Evolutionary conservation across 2,888 invertebrate genomes (phyloP), one percentile per base, ranked within the genome.

Genomic region (Melipona beecheii): DNA sequence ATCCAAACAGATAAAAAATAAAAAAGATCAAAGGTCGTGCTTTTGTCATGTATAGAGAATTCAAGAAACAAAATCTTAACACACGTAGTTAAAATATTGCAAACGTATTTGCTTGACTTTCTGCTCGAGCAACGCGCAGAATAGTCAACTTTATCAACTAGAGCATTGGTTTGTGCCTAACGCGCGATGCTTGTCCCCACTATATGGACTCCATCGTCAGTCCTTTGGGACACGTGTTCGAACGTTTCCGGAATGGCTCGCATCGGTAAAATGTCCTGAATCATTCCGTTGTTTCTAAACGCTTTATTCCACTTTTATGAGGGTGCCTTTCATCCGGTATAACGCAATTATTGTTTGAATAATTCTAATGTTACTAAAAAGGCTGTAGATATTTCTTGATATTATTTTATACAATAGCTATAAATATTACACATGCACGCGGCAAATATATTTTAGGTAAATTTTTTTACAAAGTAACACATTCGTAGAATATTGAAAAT

Each of bases 181-280:
- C 84, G 90, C 84, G 73, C 84, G 81, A 69, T 73, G 31, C 56
- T 75, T 78, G 83, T 83, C 84, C 88, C 86, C 79, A 75, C 89
- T 54, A 66, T 56, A 19, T 27, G 36, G 58, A 21, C 62, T 60
- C 68, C 76, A 60, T 65, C 71, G 78, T 69, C 70, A 85, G 71
- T 75, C 62, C 65, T 27, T 74, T 80, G 74, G 69, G 78, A 83
- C 88, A 88, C 87, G 88, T 88, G 87, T 86, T 88, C 78, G 64
- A 75, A 78, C 11, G 80, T 84, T 84, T 78, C 65, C 79, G 76
- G 66, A 81, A 81, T 82, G 75, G 65, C 73, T 66, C 75, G 72
- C 70, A 72, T 81, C 60, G 36, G 24, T 21, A 60, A 66, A 58
- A 27, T 62, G 11, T 54, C 36, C 68, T 31, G 76, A 65, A 54